Evolutionary conservation across 2,888 invertebrate species (phyloP), one percentile per base, ranked within the genome.

Genomic region (Dexiosoma caninum): DNA sequence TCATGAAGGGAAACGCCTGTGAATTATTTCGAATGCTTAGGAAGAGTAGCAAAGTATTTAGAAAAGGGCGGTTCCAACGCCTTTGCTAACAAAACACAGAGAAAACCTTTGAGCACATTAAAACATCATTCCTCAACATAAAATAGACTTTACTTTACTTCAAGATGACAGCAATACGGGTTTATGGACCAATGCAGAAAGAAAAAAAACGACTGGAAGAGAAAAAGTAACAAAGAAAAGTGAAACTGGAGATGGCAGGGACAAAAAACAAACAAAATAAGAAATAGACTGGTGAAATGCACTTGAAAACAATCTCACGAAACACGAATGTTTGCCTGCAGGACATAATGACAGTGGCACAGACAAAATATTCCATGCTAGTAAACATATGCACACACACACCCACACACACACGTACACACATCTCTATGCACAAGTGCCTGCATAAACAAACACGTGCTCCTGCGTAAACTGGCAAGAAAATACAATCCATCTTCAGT

Each of bases 331-430:
- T 81, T 72, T 77, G 80, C 78, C 81, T 76, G 82, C 82, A 82
- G 81, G 83, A 79, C 64, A 71, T 82, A 69, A 81, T 74, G 71
- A 77, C 77, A 72, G 72, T 82, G 75, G 57, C 82, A 81, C 75
- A 81, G 78, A 72, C 70, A 53, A 66, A 60, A 80, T 59, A 74
- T 60, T 32, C 16, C 42, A 51, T 75, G 59, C 40, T 21, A 44
- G n/a, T n/a, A n/a, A n/a, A 40, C 19, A 66, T 16, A 66, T 49
- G 30, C 62, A 71, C 19, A 57, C 37, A 37, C 23, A 71, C 49
- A 5, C 27, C 6, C 27, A 27, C 27, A 27, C 27, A 27, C 27
- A 27, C 27, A 27, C n/a, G 6, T 27, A 27, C 27, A 27, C 27
- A 27, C 27, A 27, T 27, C n/a, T n/a, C n/a, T n/a, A 49, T 14